phyloP scores from a whole-genome alignment of 2,888 invertebrate genomes.

The Onthophagus sagittarius region DNA sequence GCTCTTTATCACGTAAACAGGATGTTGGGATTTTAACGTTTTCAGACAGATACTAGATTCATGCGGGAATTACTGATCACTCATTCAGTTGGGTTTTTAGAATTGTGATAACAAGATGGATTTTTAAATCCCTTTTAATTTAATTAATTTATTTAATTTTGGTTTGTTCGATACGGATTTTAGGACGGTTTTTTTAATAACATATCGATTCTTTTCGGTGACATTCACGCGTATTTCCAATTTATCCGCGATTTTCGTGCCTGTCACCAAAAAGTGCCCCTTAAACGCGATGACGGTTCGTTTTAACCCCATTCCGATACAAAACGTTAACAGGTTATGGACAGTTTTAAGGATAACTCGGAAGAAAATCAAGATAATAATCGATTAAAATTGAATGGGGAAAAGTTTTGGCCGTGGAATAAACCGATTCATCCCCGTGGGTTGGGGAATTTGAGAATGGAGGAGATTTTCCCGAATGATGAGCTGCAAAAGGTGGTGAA shows the following conservation, averaged over 20 bases:
- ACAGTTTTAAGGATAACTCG: not conserved
- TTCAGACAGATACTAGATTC: not conserved
- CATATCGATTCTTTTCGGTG: not conserved
- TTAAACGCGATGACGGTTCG: not conserved
- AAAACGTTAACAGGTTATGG: not conserved
- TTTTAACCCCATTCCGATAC: not conserved
- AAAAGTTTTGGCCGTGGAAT: conserved; percentile 76
- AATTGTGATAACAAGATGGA: not conserved
- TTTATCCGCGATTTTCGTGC: not conserved
- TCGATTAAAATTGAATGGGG: conserved; percentile 45
- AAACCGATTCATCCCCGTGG: conserved; percentile 50
- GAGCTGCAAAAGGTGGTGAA: conserved; percentile 46
- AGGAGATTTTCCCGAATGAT: conserved; percentile 59
- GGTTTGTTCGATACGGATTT: not conserved
- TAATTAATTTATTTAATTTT: not conserved
- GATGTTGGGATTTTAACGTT: not conserved
- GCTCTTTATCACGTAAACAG: not conserved
- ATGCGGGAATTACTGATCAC: not conserved
- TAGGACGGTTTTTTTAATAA: not conserved
- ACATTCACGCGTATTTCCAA: not conserved
- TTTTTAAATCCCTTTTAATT: not conserved
- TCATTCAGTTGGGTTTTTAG: not conserved
- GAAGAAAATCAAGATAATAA: conserved; percentile 30
- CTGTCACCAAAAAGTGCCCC: not conserved
- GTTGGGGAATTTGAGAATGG: conserved; percentile 63